Conservation (phyloP, 2,113 vertebrate genomes). For the Tragulus kanchil region DNA sequence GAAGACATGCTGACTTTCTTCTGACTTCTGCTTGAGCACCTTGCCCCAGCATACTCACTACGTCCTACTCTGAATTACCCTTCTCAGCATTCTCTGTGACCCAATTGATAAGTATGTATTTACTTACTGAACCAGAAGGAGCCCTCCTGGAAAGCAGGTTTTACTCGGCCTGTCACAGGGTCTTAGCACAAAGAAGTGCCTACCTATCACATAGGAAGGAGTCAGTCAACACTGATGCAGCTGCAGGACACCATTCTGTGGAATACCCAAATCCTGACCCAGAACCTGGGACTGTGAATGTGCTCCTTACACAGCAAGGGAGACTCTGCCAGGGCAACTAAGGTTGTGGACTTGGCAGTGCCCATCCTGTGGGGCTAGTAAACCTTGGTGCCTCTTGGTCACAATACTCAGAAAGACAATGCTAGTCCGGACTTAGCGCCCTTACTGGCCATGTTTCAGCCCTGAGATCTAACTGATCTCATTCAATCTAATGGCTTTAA, state of each 20-base stretch:
- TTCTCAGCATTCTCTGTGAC: background rate
- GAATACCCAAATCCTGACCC: background rate
- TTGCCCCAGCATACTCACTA: background rate
- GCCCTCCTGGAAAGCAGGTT: background rate
- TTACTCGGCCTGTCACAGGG: background rate
- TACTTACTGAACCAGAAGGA: background rate
- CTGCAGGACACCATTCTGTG: background rate
- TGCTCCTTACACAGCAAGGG: background rate
- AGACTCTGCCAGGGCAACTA: background rate
- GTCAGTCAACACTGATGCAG: accelerated
- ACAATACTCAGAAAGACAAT: background rate
- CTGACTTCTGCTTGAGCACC: too few species aligned
- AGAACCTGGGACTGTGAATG: background rate
- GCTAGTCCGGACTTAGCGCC: background rate
- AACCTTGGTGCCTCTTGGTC: background rate
- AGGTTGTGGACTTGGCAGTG: accelerated
- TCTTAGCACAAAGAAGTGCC: background rate
- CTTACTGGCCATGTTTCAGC: background rate
- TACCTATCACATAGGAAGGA: background rate
- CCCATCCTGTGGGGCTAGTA: too few species aligned
- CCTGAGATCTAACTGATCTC: background rate
- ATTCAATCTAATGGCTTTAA: background rate
- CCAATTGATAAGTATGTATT: accelerated
- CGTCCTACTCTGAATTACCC: background rate
- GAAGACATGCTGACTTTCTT: background rate